phyloP scores from a whole-genome alignment of 1,140 invertebrate genomes.

The Bilobella aurantiaca region DNA sequence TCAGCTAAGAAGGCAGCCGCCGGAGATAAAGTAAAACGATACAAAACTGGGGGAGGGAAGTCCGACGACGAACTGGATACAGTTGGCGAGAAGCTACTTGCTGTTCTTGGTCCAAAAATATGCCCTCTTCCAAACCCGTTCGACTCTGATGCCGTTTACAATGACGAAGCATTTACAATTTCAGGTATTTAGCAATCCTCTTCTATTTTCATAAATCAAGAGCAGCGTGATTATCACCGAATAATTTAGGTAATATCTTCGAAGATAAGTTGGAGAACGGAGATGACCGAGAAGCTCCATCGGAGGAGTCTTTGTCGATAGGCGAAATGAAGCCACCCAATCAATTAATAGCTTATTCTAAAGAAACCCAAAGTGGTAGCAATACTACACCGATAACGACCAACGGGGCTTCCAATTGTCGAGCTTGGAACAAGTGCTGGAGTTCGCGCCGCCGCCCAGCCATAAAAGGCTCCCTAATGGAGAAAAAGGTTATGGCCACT shows the following conservation, averaged over 20 bases:
- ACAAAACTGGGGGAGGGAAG: background rate
- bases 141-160: slow-evolving; percentile 5
- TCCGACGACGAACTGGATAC: background rate
- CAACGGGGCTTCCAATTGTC: background rate
- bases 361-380: background rate
- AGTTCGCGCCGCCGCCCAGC: background rate
- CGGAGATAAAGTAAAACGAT: background rate
- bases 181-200: background rate
- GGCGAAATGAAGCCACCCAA: background rate
- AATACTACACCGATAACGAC: background rate
- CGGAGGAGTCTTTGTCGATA: background rate
- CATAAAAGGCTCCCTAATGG: background rate
- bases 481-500: background rate
- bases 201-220: background rate
- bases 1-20: background rate
- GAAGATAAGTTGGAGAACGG: background rate
- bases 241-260: background rate
- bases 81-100: background rate
- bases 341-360: background rate
- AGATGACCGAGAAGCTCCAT: background rate
- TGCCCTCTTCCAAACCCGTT: background rate
- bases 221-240: background rate
- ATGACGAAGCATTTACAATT: background rate
- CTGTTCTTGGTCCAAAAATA: background rate
- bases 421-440: background rate